These are phyloP conservation scores for zebrafish (Danio rerio) DNA, from an alignment of 2,113 vertebrate genomes.

Conservation along the genomic window GRCz12tu NC_133181.1:46113001-46113500, in stretches of 20 bases:
- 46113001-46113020: slow-evolving; percentile 97
- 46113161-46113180: slow-evolving; percentile 88
- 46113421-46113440: not conserved
- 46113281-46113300: slow-evolving; percentile 83
- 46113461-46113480: no score
- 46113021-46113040: slow-evolving; percentile 93
- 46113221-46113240: slow-evolving; percentile 88
- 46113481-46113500: no score
- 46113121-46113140: slow-evolving; percentile 96
- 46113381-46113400: not conserved
- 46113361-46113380: slow-evolving; percentile 56
- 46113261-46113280: slow-evolving; percentile 88
- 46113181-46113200: slow-evolving; percentile 97
- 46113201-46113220: slow-evolving; percentile 89
- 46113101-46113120: slow-evolving; percentile 93
- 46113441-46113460: not conserved
- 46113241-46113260: slow-evolving; percentile 90
- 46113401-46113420: no score
- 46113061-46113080: slow-evolving; percentile 99
- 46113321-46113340: slow-evolving; percentile 85
- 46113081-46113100: slow-evolving; percentile 95
- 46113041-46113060: slow-evolving; percentile 83
- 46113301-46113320: slow-evolving; percentile 83
- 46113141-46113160: slow-evolving; percentile 92
- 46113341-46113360: slow-evolving; percentile 71